Evolutionary conservation across 2,113 vertebrate genomes (phyloP).

Genomic region (Stomatorhinus ivindoensis): DNA sequence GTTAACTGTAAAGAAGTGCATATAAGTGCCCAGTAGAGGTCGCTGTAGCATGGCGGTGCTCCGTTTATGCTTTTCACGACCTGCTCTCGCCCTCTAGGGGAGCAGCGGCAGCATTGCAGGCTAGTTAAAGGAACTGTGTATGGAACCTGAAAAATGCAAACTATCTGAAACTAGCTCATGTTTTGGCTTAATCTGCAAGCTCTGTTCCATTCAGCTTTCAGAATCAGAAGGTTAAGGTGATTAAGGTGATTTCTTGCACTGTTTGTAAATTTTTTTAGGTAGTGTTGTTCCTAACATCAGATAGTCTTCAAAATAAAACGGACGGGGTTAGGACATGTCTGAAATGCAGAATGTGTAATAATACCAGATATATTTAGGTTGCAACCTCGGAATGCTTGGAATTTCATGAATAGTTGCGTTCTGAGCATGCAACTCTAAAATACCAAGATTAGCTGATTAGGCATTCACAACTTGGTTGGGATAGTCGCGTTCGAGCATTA

Average conservation of each 20-base stretch:
- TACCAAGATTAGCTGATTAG: background rate
- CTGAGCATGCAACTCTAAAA: background rate
- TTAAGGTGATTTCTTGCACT: background rate
- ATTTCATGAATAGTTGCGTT: background rate
- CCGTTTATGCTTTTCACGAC: background rate
- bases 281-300: background rate
- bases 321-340: background rate
- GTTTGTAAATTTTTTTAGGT: background rate
- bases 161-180: background rate
- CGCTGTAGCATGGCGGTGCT: slow-evolving; percentile 13
- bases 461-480: background rate
- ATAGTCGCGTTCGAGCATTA: background rate
- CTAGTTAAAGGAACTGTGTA: background rate
- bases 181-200: background rate
- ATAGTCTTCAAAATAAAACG: background rate
- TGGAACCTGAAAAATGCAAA: background rate
- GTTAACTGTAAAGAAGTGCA: background rate
- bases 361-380: background rate
- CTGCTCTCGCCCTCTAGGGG: background rate
- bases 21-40: slow-evolving; percentile 29
- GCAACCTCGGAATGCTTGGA: background rate
- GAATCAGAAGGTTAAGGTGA: background rate
- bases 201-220: background rate
- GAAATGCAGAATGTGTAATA: background rate
- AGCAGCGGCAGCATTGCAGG: background rate